Percentiles rank a stretch among this genome's conserved stretches.
phyloP scores from a whole-genome alignment of 2,888 invertebrate species.

The Schrankia costaestrigalis region DNA sequence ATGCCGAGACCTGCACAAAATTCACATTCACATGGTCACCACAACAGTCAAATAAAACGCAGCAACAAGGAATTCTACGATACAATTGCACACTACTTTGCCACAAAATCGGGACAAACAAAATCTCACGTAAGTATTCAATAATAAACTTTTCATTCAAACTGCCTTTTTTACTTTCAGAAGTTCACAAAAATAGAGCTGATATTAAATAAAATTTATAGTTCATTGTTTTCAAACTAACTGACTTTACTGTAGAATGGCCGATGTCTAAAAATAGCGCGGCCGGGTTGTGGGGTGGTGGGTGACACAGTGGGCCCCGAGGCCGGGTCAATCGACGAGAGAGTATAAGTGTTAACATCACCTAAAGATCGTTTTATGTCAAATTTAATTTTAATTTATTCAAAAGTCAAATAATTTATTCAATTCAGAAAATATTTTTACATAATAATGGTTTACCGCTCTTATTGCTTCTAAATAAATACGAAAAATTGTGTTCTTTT shows the following conservation, averaged over 20 bases:
- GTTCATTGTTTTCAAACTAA: slow-evolving; percentile 40
- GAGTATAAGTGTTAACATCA: slow-evolving; percentile 37
- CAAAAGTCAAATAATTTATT: too few relatives aligned
- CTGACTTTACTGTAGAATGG: slow-evolving; percentile 49
- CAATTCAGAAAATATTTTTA: too few relatives aligned
- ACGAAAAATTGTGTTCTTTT: too few relatives aligned
- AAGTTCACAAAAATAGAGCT: slow-evolving; percentile 5
- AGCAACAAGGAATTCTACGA: slow-evolving; percentile 67
- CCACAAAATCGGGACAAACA: slow-evolving; percentile 67
- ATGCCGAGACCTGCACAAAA: slow-evolving; percentile 81
- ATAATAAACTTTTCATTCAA: background rate
- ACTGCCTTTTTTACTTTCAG: background rate
- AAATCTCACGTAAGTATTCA: slow-evolving; percentile 80
- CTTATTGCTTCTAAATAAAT: too few relatives aligned
- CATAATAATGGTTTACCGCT: too few relatives aligned
- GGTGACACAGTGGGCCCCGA: slow-evolving; percentile 66
- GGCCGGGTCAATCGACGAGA: slow-evolving; percentile 70
- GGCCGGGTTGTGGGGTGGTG: slow-evolving; percentile 68
- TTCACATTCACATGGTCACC: slow-evolving; percentile 51
- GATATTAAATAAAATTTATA: slow-evolving; percentile 22
- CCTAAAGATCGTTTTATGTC: slow-evolving; percentile 34
- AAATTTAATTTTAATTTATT: too few relatives aligned
- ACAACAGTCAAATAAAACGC: slow-evolving; percentile 47
- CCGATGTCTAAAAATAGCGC: slow-evolving; percentile 75
- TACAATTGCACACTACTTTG: slow-evolving; percentile 74